A percentile compares a stretch with the other conserved stretches of the same genome.
Conservation (phyloP, 1,140 invertebrate genomes). For the Nomia melanderi region DNA sequence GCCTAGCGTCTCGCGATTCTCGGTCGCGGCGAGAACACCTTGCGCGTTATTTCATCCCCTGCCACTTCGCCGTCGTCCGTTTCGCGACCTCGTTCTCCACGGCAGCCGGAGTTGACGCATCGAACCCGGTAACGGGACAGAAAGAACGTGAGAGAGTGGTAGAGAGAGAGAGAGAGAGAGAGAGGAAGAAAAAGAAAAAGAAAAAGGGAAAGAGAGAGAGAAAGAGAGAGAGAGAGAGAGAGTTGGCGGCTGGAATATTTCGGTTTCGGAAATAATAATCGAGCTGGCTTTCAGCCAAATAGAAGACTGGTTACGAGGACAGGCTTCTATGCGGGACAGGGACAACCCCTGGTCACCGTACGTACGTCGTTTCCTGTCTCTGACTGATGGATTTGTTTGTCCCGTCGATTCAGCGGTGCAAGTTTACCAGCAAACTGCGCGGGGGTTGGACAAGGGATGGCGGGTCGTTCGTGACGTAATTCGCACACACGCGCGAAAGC, state of each 20-base stretch:
- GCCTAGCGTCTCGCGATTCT: background rate
- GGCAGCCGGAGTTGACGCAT: too few species aligned
- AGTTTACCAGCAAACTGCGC: slow-evolving; percentile 53
- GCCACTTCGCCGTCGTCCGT: background rate
- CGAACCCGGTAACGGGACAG: too few species aligned
- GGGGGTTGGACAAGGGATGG: background rate
- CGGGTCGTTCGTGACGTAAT: slow-evolving; percentile 10
- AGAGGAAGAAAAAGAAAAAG: too few species aligned
- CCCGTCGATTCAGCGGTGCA: slow-evolving; percentile 59
- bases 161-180: too few species aligned
- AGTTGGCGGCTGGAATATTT: slow-evolving; percentile 63
- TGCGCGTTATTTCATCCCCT: background rate
- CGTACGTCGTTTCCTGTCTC: slow-evolving; percentile 31
- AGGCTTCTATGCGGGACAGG: background rate
- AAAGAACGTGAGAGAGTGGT: too few species aligned
- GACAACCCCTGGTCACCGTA: background rate
- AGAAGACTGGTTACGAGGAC: slow-evolving; percentile 19
- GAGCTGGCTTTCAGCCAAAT: slow-evolving; percentile 71
- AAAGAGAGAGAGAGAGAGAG: too few species aligned
- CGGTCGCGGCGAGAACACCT: background rate
- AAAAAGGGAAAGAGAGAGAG: too few species aligned
- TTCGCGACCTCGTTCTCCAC: too few species aligned
- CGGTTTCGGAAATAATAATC: slow-evolving; percentile 70
- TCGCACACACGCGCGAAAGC: slow-evolving; percentile 1
- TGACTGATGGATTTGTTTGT: slow-evolving; percentile 71